Evolutionary conservation across 2,797 vertebrate genomes (phyloP), one percentile per base, ranked within the genome.

Genomic region (Columba guinea): DNA sequence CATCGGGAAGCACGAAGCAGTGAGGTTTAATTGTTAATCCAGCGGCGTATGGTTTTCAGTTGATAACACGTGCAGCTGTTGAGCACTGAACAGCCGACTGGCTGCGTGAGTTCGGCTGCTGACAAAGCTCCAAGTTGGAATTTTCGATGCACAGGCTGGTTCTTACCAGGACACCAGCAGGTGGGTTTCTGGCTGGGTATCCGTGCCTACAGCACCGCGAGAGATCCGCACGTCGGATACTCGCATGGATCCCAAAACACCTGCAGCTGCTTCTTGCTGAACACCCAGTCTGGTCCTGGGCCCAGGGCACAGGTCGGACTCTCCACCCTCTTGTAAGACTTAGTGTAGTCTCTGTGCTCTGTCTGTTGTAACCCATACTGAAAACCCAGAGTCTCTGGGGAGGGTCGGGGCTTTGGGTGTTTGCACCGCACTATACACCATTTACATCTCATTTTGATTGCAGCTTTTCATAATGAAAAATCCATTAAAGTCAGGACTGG

Each of bases 381-480:
- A 6, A 56, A 39, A 55, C 0, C 5, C 4, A 5, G 3, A 1
- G 35, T 9, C 41, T 11, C 39, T 14, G 55, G 35, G 53, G 44
- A 6, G 48, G 53, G 44, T 32, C 28, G 24, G 4, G 34, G 11
- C 34, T 48, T 28, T 5, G 24, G n/a, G 55, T 26, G 23, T 30
- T 48, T 13, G 28, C 41, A 22, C 32, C 65, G 73, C 68, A 24
- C 17, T 30, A 5, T 2, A 8, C 15, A 11, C n/a, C 6, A 0
- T 11, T 22, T 9, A 4, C 49, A 30, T 14, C 52, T 48, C 35
- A 35, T 39, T 70, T 22, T 46, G 52, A 39, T 9, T 20, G 53
- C 0, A 2, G 34, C 32, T 49, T 30, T 49, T 37, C 51, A 10
- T 9, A 41, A 62, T 63, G 53, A 35, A 17, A 70, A 39, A 20